phyloP scores from a whole-genome alignment of 2,888 invertebrate species.

The Drosophila maculinotata region DNA sequence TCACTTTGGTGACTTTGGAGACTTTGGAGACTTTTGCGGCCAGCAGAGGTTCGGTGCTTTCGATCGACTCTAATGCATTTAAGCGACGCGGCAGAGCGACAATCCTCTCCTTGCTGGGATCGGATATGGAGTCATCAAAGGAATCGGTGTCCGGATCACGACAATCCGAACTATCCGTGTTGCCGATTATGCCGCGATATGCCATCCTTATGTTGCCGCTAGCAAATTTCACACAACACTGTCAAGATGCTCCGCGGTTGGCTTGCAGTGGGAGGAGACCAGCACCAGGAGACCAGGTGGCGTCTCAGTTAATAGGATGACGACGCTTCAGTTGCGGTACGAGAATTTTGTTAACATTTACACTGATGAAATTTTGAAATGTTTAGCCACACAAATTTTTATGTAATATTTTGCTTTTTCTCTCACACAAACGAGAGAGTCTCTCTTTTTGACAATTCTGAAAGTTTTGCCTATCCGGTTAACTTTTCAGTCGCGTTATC shows the following conservation, averaged over 20 bases:
- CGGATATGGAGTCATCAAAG: slow-evolving; percentile 47
- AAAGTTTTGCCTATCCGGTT: slow-evolving; percentile 7
- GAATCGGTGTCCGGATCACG: slow-evolving; percentile 49
- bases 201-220: slow-evolving; percentile 46
- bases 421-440: slow-evolving; percentile 5
- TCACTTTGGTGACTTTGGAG: background rate
- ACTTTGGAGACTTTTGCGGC: background rate
- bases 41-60: background rate
- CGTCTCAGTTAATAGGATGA: background rate
- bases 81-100: slow-evolving; percentile 2
- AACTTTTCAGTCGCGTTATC: background rate
- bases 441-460: slow-evolving; percentile 1
- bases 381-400: slow-evolving; percentile 31
- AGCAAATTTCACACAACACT: background rate
- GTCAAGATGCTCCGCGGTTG: too few species aligned
- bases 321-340: background rate
- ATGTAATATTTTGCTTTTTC: slow-evolving; percentile 34
- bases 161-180: slow-evolving; percentile 18
- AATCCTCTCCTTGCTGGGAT: slow-evolving; percentile 8
- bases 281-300: too few species aligned
- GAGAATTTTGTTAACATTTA: slow-evolving; percentile 23
- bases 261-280: too few species aligned
- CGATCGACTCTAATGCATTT: background rate
- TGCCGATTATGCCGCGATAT: slow-evolving; percentile 63
- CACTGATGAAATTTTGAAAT: slow-evolving; percentile 17